phyloP scores from a whole-genome alignment of 1,140 invertebrate genomes.

The Heterodera schachtii region DNA sequence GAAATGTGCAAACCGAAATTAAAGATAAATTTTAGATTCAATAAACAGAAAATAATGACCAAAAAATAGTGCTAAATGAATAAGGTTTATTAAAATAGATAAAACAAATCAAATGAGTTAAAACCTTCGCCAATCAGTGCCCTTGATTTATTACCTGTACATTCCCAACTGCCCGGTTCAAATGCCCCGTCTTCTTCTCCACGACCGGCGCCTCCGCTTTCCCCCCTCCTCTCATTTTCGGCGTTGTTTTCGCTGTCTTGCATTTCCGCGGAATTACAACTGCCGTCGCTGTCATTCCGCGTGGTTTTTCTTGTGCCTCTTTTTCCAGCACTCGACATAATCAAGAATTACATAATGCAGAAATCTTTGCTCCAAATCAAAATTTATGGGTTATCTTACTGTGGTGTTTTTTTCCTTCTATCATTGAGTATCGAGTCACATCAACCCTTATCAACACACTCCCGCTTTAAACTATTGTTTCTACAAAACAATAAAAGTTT shows the following conservation, averaged over 20 bases:
- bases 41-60: background rate
- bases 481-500: no score
- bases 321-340: background rate
- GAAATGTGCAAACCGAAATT: slow-evolving; percentile 67
- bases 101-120: no score
- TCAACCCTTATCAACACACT: no score
- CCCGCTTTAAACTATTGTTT: no score
- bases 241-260: slow-evolving; percentile 13
- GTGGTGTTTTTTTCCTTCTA: no score
- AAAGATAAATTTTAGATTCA: background rate
- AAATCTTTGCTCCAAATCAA: no score
- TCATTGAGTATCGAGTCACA: no score
- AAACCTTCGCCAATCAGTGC: background rate
- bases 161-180: slow-evolving; percentile 65
- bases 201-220: background rate
- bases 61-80: no score
- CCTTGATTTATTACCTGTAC: slow-evolving; percentile 51
- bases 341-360: background rate
- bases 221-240: background rate
- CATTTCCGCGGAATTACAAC: background rate
- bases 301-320: background rate
- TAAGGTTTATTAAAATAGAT: no score
- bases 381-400: no score
- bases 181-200: slow-evolving; percentile 19
- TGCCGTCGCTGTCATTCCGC: background rate